phyloP scores from a whole-genome alignment of 2,888 invertebrate species.

The Pycnomerus fuliginosus region DNA sequence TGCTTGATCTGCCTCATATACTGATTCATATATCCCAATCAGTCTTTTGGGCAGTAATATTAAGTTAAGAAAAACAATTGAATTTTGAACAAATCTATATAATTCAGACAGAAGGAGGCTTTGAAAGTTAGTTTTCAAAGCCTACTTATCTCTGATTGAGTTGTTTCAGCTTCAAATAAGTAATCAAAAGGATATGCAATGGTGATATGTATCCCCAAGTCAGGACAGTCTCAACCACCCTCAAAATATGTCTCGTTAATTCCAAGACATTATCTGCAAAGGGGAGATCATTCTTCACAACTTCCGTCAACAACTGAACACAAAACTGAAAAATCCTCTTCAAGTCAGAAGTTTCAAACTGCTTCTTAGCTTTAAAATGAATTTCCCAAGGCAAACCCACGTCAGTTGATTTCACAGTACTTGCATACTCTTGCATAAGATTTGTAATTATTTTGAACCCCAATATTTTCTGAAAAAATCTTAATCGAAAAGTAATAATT shows the following conservation, averaged over 20 bases:
- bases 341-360: slow-evolving; percentile 80
- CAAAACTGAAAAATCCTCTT: slow-evolving; percentile 77
- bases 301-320: slow-evolving; percentile 62
- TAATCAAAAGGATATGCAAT: slow-evolving; percentile 50
- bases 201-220: slow-evolving; percentile 80
- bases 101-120: no score
- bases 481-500: slow-evolving; percentile 12
- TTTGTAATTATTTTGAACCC: slow-evolving; percentile 82
- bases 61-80: slow-evolving; percentile 33
- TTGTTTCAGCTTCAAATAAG: no score
- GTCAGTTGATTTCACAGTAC: slow-evolving; percentile 80
- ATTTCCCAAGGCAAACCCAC: slow-evolving; percentile 87
- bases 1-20: slow-evolving; percentile 66
- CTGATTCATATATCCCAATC: slow-evolving; percentile 69
- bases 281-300: slow-evolving; percentile 56
- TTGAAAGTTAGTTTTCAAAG: no score
- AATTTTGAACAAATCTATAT: no score
- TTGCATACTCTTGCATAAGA: slow-evolving; percentile 86
- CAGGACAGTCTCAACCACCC: slow-evolving; percentile 75
- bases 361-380: slow-evolving; percentile 79
- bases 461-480: slow-evolving; percentile 68
- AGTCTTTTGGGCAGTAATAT: slow-evolving; percentile 64
- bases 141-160: no score
- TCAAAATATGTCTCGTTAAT: slow-evolving; percentile 69
- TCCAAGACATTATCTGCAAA: slow-evolving; percentile 57